phyloP scores from a whole-genome alignment of 2,888 invertebrate genomes.

The Drosophila neotestacea region DNA sequence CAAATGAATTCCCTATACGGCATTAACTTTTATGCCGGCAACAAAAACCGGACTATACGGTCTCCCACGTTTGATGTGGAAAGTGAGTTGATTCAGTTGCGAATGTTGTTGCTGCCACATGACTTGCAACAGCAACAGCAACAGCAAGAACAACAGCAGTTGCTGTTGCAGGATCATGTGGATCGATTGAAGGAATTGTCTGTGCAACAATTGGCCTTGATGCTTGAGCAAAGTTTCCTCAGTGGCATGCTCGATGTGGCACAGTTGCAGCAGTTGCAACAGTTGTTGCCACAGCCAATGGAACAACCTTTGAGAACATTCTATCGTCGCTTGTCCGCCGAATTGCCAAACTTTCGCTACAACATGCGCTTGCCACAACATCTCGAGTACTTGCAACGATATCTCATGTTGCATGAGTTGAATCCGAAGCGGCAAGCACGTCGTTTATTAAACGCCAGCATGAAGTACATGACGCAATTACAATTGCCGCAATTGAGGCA shows the following conservation, averaged over 20 bases:
- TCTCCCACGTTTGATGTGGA: constrained; percentile 7
- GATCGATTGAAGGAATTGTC: neutral
- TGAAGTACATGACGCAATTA: constrained; percentile 14
- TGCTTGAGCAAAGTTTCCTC: constrained; percentile 8
- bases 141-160: neutral
- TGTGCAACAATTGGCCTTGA: neutral
- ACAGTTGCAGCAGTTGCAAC: constrained; percentile 24
- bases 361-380: constrained; percentile 1
- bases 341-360: constrained; percentile 16
- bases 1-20: constrained; percentile 14
- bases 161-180: neutral
- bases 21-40: constrained; percentile 10
- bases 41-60: too few relatives aligned
- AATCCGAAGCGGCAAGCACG: constrained; percentile 9
- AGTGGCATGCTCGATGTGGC: constrained; percentile 14
- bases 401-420: constrained; percentile 4
- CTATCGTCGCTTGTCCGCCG: constrained; percentile 9
- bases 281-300: constrained; percentile 5
- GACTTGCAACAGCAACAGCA: neutral
- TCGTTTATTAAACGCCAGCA: constrained; percentile 8
- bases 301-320: neutral
- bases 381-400: constrained; percentile 7
- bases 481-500: neutral
- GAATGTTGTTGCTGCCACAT: neutral
- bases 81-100: constrained; percentile 13